Evolutionary conservation across 2,113 vertebrate species (phyloP).

Genomic region (Callorhinus ursinus): DNA sequence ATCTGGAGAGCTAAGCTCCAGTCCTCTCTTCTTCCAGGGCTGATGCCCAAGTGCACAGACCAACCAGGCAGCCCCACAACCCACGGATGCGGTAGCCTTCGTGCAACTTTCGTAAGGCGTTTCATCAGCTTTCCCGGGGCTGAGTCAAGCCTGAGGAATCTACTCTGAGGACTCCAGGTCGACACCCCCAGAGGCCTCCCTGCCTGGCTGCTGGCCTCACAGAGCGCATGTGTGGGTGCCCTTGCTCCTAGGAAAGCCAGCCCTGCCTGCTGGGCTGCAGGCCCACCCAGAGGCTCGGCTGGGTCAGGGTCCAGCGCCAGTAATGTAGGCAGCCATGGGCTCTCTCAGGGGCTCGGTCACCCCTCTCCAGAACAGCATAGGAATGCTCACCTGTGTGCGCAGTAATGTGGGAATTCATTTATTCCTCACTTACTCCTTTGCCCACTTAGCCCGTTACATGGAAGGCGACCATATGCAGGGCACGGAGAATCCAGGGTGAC

Average conservation of each 20-base stretch:
- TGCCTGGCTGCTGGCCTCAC: background rate
- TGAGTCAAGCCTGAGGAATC: background rate
- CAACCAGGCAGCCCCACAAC: background rate
- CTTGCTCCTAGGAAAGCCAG: background rate
- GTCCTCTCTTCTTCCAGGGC: background rate
- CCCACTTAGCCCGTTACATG: accelerated
- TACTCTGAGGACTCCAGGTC: background rate
- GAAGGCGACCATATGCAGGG: background rate
- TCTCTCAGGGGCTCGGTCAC: background rate
- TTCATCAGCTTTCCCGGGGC: background rate
- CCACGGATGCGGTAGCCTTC: too few relatives aligned
- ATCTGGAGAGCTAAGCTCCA: too few relatives aligned
- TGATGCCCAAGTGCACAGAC: background rate
- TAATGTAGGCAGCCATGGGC: accelerated
- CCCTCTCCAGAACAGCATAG: background rate
- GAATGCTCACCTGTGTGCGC: background rate
- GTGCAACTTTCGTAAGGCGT: background rate
- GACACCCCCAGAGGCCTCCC: background rate
- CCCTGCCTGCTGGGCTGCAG: background rate
- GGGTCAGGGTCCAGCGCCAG: accelerated
- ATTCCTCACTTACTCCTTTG: background rate
- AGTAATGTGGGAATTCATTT: background rate
- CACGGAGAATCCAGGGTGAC: too few relatives aligned
- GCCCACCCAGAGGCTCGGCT: background rate
- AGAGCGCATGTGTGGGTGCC: background rate